phyloP scores from a whole-genome alignment of 23 tunicate species.

The Pegea sp. region DNA sequence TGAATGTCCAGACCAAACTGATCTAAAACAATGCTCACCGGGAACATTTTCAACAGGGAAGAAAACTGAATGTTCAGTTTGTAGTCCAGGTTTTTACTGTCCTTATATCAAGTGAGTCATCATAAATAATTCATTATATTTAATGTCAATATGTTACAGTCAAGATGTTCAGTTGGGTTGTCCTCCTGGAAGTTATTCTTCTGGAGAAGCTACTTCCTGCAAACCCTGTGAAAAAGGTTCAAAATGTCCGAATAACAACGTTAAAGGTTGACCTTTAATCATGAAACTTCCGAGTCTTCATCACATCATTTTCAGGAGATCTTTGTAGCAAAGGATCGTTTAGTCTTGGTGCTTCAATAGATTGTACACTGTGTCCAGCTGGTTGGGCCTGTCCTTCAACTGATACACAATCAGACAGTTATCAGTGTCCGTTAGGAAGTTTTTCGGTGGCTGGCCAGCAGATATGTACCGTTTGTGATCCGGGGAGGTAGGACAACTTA shows the following conservation, averaged over 20 bases:
- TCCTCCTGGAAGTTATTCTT: slow-evolving; percentile 46
- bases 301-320: slow-evolving; percentile 7
- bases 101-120: slow-evolving; percentile 40
- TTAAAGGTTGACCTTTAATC: background rate
- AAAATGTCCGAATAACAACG: slow-evolving; percentile 14
- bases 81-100: slow-evolving; percentile 67
- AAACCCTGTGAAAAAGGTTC: slow-evolving; percentile 43
- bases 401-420: slow-evolving; percentile 19
- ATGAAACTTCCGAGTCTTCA: too few species aligned
- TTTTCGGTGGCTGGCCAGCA: slow-evolving; percentile 10
- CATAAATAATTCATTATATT: background rate
- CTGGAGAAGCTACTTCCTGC: slow-evolving; percentile 5
- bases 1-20: slow-evolving; percentile 27
- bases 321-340: slow-evolving; percentile 22
- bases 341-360: slow-evolving; percentile 43
- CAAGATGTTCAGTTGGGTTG: slow-evolving; percentile 43
- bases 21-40: slow-evolving; percentile 11
- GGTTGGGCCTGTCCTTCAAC: slow-evolving; percentile 82
- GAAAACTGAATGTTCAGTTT: slow-evolving; percentile 7
- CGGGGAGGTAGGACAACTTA: slow-evolving; percentile 17
- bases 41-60: slow-evolving; percentile 54
- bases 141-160: slow-evolving; percentile 6
- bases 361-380: slow-evolving; percentile 48
- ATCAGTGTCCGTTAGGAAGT: slow-evolving; percentile 23
- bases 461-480: slow-evolving; percentile 9